Percentiles rank a stretch among this genome's conserved stretches.
Evolutionary conservation across 1,140 invertebrate genomes (phyloP).

Genomic region (Ladona fulva): DNA sequence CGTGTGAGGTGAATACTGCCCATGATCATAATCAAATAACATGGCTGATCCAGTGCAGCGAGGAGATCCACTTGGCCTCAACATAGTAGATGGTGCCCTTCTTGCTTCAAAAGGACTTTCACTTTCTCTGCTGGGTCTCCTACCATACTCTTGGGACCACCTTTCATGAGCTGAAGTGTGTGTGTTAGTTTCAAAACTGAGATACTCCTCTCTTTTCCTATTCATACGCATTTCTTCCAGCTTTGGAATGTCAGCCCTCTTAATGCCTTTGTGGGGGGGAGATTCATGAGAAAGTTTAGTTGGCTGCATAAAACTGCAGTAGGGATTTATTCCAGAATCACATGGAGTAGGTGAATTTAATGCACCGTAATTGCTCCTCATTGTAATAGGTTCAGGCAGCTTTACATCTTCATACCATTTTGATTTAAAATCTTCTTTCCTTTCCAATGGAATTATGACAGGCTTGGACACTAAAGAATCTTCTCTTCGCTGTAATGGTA

Average conservation of each 20-base stretch:
- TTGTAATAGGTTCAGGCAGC: constrained; percentile 19
- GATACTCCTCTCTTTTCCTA: no score
- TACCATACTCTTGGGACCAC: no score
- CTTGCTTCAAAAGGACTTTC: no score
- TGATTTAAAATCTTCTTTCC: constrained; percentile 22
- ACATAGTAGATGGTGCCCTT: no score
- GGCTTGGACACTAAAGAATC: constrained; percentile 25
- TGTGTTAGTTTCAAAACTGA: no score
- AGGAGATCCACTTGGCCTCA: no score
- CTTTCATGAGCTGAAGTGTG: no score
- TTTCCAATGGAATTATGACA: constrained; percentile 37
- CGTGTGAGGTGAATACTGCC: background rate
- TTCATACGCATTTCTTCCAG: background rate
- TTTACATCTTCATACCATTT: constrained; percentile 20
- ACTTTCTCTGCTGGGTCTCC: no score
- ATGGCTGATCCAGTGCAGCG: no score
- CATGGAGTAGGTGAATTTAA: background rate
- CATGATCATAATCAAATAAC: background rate
- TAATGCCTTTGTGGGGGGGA: no score
- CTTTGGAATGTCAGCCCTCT: background rate
- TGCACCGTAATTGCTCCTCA: background rate
- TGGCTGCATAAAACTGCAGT: background rate
- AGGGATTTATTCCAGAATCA: background rate
- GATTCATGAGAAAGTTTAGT: background rate
- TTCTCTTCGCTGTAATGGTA: constrained; percentile 34